Percentiles rank a stretch among this genome's conserved stretches.
These are phyloP conservation scores for Unio pictorum DNA, from an alignment of 2,888 invertebrate genomes.

Conservation along the genomic window DNA sequence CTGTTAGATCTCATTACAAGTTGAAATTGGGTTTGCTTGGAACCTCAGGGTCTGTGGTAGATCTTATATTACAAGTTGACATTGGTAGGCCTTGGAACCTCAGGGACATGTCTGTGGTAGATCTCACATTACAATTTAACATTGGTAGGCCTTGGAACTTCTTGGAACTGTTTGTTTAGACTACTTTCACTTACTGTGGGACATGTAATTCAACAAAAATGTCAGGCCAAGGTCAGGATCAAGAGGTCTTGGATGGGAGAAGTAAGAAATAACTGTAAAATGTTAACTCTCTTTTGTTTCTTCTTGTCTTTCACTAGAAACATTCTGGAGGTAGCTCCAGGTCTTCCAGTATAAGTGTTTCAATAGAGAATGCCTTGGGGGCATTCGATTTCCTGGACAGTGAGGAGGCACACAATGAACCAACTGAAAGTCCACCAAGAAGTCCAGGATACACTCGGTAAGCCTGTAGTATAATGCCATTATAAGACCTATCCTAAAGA, in stretches of 20 bases:
- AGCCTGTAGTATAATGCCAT: constrained; percentile 2
- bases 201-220: not conserved
- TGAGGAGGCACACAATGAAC: constrained; percentile 66
- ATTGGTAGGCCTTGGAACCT: too few species aligned
- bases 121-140: too few species aligned
- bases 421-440: constrained; percentile 17
- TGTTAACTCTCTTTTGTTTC: too few species aligned
- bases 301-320: constrained; percentile 38
- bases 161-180: too few species aligned
- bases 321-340: constrained; percentile 60
- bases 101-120: too few species aligned
- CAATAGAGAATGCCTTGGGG: constrained; percentile 74
- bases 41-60: too few species aligned
- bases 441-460: constrained; percentile 25
- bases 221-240: not conserved
- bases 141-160: too few species aligned
- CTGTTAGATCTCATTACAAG: too few species aligned
- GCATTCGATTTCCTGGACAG: constrained; percentile 75
- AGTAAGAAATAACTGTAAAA: not conserved
- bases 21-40: too few species aligned
- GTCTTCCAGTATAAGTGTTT: constrained; percentile 72
- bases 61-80: too few species aligned
- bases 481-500: not conserved
- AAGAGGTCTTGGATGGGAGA: not conserved
- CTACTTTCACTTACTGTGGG: not conserved